Evolutionary conservation across 2,797 vertebrate genomes (phyloP).

Genomic region (Vultur gryphus): DNA sequence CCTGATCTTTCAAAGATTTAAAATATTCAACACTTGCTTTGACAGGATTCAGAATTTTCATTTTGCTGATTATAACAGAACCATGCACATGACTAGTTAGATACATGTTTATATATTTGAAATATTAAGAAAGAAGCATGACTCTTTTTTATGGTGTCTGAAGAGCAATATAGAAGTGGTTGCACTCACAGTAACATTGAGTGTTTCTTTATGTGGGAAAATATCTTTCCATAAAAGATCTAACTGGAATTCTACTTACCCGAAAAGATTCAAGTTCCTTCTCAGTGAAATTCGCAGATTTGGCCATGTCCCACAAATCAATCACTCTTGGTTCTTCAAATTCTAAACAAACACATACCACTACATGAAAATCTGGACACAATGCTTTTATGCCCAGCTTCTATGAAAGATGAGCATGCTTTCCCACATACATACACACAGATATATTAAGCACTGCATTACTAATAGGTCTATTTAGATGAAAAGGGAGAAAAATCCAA

Average conservation of each 20-base stretch:
- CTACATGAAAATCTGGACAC: neutral
- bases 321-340: slow-evolving; percentile 94
- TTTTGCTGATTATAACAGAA: neutral
- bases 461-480: neutral
- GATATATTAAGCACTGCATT: neutral
- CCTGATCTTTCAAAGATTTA: neutral
- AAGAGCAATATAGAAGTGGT: neutral
- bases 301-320: slow-evolving; percentile 94
- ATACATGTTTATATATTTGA: neutral
- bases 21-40: neutral
- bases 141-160: neutral
- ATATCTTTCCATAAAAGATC: neutral
- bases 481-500: neutral
- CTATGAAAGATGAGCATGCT: neutral
- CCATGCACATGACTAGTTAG: neutral
- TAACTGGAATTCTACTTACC: slow-evolving; percentile 66
- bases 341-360: slow-evolving; percentile 71
- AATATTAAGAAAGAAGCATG: neutral
- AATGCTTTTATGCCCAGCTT: neutral
- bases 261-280: slow-evolving; percentile 92
- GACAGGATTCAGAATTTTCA: neutral
- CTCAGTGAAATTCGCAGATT: slow-evolving; percentile 85
- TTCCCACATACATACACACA: neutral
- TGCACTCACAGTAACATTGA: fast-evolving
- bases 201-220: neutral